Evolutionary conservation across 2,113 vertebrate species (phyloP), one percentile per base, ranked within the genome.

Genomic region (Mobula hypostoma): DNA sequence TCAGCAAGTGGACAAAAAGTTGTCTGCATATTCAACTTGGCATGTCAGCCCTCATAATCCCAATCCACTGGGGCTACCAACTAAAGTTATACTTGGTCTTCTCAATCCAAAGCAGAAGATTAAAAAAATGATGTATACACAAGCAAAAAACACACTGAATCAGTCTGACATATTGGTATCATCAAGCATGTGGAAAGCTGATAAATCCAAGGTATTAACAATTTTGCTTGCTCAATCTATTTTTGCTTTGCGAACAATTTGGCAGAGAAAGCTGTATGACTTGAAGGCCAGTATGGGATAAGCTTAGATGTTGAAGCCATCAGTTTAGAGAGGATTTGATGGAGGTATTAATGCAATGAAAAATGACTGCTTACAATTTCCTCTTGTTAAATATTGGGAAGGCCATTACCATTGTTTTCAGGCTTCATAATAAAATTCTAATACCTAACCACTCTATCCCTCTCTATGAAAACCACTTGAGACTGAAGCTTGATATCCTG

Each of bases 71-170:
- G 98, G 98, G 93, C 96, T 99, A 95, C 98, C 98, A 0, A 99
- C 99, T 85, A 99, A 99, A 95, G 97, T 99, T 94, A 98, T 98
- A 77, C 98, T 99, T 96, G 98, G 98, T 94, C 97, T 99, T 94
- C 98, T 99, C 92, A 97, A 99, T 95, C 99, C 98, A 40, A 99
- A 98, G 95, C 99, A 99, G 95, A 98, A 97, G 95, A 96, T 97
- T 85, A 98, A 98, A 95, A 99, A 98, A 95, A 97, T 97, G 0
- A 96, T 98, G 29, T 99, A 98, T 95, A 98, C 98, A 94, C 97
- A 98, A 94, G 98, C 98, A 95, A 97, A 98, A 96, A 98, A 96
- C 72, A 98, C 98, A 0, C 97, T 96, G 63, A 97, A 97, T 85
- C 98, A 97, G 76, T 97, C 97, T 11, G 99, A 99, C 94, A 96